Evolutionary conservation across 2,888 invertebrate species (phyloP), one percentile per base, ranked within the genome.

Genomic region (Lasioglossum marginatum): DNA sequence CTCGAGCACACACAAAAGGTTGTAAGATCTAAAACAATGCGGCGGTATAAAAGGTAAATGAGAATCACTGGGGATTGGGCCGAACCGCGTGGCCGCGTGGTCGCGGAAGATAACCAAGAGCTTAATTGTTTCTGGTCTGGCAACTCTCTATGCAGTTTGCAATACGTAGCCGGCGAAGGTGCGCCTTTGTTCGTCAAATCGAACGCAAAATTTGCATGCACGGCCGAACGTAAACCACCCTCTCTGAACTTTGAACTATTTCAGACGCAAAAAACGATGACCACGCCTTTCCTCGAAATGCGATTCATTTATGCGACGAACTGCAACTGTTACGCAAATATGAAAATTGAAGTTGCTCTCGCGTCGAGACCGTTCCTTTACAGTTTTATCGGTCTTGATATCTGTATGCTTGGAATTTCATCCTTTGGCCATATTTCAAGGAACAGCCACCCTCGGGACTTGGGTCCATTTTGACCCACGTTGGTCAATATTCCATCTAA

Each of bases 51-150:
- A 63, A 70, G 79, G 57, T 34, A 81, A 71, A 87, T 90, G 89
- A 90, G 87, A 88, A 86, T 85, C 90, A 66, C 89, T 89, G 88
- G 14, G 83, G 57, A 57, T 43, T 66, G 89, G 84, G 82, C 79
- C 81, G 87, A 82, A 87, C 81, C 91, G 92, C 90, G 90, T 94
- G 94, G 92, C 88, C 87, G 89, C 87, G 90, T 94, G 94, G 92
- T 88, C 88, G 89, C 87, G 90, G 82, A 93, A 93, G 94, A 94
- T 94, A 94, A 92, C 92, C 90, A 87, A 87, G 90, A 92, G 93
- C 92, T 94, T 92, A 92, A 94, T 94, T 94, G 93, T 94, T 94
- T 94, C 93, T 93, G 93, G 94, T 94, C 94, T 93, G 93, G 93
- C 93, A 90, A 91, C 91, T 93, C 91, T 92, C 92, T 92, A 93